Base-by-base conservation (phyloP, 2,797 vertebrate species). In the Falco concolor region DNA sequence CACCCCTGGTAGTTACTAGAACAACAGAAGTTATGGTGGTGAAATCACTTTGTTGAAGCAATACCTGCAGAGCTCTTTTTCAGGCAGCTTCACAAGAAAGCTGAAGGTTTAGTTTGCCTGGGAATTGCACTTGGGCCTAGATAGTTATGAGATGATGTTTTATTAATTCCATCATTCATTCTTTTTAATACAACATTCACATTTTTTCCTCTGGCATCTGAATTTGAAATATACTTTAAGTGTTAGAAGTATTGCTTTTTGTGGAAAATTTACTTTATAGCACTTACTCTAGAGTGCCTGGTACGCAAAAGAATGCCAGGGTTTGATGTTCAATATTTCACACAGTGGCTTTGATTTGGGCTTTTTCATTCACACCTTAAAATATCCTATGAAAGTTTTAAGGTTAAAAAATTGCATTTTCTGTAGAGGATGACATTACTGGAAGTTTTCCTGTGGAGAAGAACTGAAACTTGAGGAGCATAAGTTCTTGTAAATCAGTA, bases 401-500 rank as follows among this genome's bases (percentile, higher is more conserved):
- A 84, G 40, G 40, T 40, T 75, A 72, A 80, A 24, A 44, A 59
- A 83, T 63, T 6, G 27, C 13, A 22, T 64, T 86, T 92, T 91
- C 42, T 59, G 1, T 78, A 38, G 23, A 50, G 10, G 21, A 53
- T 78, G 69, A 73, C 32, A 44, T 90, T 76, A 78, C 15, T 75
- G 30, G 19, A 81, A 88, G 13, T 70, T 68, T 88, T 95, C 21
- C 45, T 54, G 6, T 83, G 87, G 88, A 72, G 38, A 89, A 63
- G 21, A 78, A 64, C 38, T 89, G 53, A 77, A 94, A 91, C 27
- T 60, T 28, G n/a, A 90, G 61, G 30, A 83, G 30, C 47, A 17
- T 4, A 32, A 45, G 38, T 93, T 94, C 47, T 89, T 92, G 23
- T 90, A 92, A 76, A 54, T 84, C 50, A 53, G 22, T 77, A 27